Evolutionary conservation across 2,113 vertebrate genomes (phyloP), one percentile per base, ranked within the genome.

Genomic region (Thalassarche chlororhynchos): DNA sequence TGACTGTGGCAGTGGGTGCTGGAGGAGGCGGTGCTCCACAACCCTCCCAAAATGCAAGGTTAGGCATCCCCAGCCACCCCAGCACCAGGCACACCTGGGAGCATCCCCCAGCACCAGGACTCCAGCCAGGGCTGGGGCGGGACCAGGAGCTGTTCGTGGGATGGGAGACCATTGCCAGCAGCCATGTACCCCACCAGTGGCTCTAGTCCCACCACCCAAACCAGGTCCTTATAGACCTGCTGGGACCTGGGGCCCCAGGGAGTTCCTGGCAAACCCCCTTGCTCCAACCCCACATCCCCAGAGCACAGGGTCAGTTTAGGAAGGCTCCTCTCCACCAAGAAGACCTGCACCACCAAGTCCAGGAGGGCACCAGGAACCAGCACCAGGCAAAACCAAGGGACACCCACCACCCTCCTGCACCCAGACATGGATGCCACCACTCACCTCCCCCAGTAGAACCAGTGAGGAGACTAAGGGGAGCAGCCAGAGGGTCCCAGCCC

Each of bases 391-490:
- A 83, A 42, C 17, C 61, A 24, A 25, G 8, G 20, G 14, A 4
- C 60, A 84, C 54, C 46, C 23, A 38, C 17, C 68, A 52, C 32
- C 75, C 24, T 69, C 55, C 68, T 36, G 32, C 57, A 46, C 47
- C 19, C 55, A 62, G 17, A 19, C 12, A 7, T 0, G 5, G 25
- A 12, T 42, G 7, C 10, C 65, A 78, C 8, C 49, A 21, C 17
- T 21, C 68, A 28, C 10, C 6, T 40, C 55, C 5, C 9, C 34
- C 52, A 29, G 29, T 6, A 32, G 12, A 81, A 26, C 17, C 55
- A 49, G 12, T 4, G 4, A 3, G 29, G 19, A 8, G 4, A 38
- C 6, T 1, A 5, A 38, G 28, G 5, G 24, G 9, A 36, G 5
- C 55, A 74, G 10, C 85, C 40, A 29, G 8, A 6, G 17, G 26